Evolutionary conservation across 2,888 invertebrate genomes (phyloP), one percentile per base, ranked within the genome.

Genomic region (Drosophila anceps): DNA sequence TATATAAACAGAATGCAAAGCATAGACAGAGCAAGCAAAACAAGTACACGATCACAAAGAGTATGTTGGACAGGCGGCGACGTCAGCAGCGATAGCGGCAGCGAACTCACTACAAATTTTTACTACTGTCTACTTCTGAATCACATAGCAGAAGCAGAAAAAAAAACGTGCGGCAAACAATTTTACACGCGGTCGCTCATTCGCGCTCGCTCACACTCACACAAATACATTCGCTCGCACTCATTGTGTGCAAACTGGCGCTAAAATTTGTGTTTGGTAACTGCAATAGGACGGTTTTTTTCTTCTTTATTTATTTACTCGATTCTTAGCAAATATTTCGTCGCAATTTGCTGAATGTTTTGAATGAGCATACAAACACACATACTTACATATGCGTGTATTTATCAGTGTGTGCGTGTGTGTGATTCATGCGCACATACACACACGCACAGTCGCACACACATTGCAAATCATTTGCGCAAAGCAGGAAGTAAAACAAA

Each of bases 101-200:
- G 58, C 55, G 46, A 55, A 46, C 41, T 46, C 69, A 69, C 70
- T 80, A 75, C 65, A 77, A 54, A 70, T 31, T 70, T 75, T 68
- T 79, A 76, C 76, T 79, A 78, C 68, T 63, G 59, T 68, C 81
- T 72, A 72, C 68, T 79, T 83, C 64, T 80, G 81, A 87, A 75
- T 84, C 67, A 79, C 74, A 78, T 31, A 29, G 78, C 65, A 72
- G 64, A 73, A 67, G 62, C 35, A 76, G 74, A 65, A 58, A 71
- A 72, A 87, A 87, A 84, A 88, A 88, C 86, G 86, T 84, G 84
- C 77, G 60, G 76, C 76, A 80, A 80, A 80, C 79, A 76, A 63
- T 50, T 80, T 75, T 67, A 80, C 76, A 79, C 80, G 79, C 80
- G 78, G 79, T 75, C 50, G 43, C 18, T 37, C 43, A 48, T 20